These are phyloP conservation scores for Lomographa bimaculata DNA, from an alignment of 2,888 invertebrate genomes.

Conservation along the genomic window DNA sequence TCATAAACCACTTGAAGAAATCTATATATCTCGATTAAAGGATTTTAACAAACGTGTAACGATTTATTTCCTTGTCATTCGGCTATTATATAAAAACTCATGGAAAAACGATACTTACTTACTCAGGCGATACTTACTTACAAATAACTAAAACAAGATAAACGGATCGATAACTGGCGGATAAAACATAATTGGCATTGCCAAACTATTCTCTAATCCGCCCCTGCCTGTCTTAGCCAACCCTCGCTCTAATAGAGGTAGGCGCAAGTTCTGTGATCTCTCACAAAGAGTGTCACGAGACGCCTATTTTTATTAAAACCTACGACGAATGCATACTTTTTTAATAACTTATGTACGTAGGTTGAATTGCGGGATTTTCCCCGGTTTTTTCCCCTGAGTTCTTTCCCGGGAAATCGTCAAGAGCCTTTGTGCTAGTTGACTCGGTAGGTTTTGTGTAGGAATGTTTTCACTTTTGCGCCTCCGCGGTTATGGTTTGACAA, in stretches of 20 bases:
- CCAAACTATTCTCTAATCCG: constrained; percentile 47
- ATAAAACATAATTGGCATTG: no score
- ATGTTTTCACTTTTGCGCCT: constrained; percentile 19
- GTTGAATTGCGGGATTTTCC: constrained; percentile 53
- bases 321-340: constrained; percentile 77
- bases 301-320: constrained; percentile 83
- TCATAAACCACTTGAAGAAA: no score
- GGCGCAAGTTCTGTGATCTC: constrained; percentile 73
- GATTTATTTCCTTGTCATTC: no score
- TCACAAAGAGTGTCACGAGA: constrained; percentile 77
- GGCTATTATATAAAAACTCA: no score
- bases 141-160: no score
- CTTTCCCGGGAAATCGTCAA: constrained; percentile 70
- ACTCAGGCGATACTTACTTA: no score
- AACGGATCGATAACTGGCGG: no score
- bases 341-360: constrained; percentile 81
- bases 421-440: constrained; percentile 67
- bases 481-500: neutral
- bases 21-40: no score
- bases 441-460: constrained; percentile 43
- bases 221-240: constrained; percentile 71
- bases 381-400: no score
- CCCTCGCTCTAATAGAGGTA: constrained; percentile 72
- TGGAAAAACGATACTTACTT: no score
- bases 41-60: no score